phyloP scores from a whole-genome alignment of 53 echinoderm and acorn worm species.

The Luidia sarsii region DNA sequence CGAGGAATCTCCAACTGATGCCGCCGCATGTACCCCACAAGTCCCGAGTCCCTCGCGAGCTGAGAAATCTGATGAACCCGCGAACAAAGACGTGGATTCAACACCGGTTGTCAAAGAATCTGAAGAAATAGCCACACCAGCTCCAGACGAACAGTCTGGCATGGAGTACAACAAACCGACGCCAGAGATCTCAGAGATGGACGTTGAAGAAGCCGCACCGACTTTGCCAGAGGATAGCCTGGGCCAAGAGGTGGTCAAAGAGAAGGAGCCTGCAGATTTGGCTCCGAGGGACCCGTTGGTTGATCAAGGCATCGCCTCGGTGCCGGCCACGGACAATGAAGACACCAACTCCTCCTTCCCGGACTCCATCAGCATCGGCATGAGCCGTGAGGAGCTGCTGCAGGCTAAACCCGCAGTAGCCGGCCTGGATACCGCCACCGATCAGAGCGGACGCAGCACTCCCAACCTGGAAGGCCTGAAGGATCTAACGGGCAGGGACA shows the following conservation, averaged over 20 bases:
- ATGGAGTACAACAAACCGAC: not conserved
- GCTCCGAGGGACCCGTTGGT: not conserved
- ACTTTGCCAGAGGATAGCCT: not conserved
- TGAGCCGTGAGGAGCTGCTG: not conserved
- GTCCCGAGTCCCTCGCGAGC: too few relatives aligned
- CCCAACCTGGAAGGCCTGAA: not conserved
- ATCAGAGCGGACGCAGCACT: constrained; percentile 12
- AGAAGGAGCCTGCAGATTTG: not conserved
- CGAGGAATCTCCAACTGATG: not conserved
- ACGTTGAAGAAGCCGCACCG: not conserved
- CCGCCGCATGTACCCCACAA: not conserved
- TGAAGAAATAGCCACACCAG: not conserved
- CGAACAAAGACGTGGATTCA: not conserved
- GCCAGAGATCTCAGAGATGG: not conserved
- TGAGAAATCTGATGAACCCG: not conserved
- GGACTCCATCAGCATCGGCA: not conserved
- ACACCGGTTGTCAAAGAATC: not conserved
- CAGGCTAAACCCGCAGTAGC: not conserved
- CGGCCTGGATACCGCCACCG: not conserved
- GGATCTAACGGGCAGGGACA: constrained; percentile 36
- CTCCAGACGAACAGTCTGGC: not conserved
- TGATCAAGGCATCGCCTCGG: not conserved
- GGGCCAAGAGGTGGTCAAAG: not conserved
- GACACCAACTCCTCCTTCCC: constrained; percentile 22
- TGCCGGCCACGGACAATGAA: not conserved